Base-by-base conservation (phyloP, 1,140 invertebrate species). In the Drosophila varians region DNA sequence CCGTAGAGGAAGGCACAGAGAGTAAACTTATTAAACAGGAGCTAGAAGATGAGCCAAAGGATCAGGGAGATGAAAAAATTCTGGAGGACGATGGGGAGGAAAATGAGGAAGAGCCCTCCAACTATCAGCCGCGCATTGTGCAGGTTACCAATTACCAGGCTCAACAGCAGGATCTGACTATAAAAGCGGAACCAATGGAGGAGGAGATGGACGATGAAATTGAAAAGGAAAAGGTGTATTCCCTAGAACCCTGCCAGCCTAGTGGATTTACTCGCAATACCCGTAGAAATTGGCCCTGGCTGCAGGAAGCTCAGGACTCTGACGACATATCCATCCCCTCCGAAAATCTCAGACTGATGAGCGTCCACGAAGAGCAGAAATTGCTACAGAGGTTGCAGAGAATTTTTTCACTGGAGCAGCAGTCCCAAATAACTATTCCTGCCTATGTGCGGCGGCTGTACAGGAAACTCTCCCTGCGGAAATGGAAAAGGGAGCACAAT, bases 401-500 rank as follows among this genome's bases (percentile, higher is more conserved):
- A 26, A 91, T 68, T 56, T 83, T 54, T 5, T 9, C 38, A 1
- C 5, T 86, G 1, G 80, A 89, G 28, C 38, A 54, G 1, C 47
- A 84, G 23, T 70, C 28, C 11, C 52, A 72, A 9, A 52, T 75
- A 34, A 19, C 71, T 1, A 80, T 93, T 1, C 84, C 92, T 6
- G 70, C 91, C 2, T 84, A 84, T 28, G 69, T 93, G 11, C 77
- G 91, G 26, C 92, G 94, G 38, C 73, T 94, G 0, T 93, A 93
- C 47, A 80, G 94, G 52, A 95, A 95, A 89, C 89, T 95, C 7
- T 91, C 92, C 4, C 90, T 94, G n/a, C 91, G 94, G 46, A 93
- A 94, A 89, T 91, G 92, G 53, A 94, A 95, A 73, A 83, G 93
- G 12, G 93, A 94, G 60, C 92, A 92, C 45, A 92, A 93, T 57